phyloP scores from a whole-genome alignment of 2,888 invertebrate genomes.

The Pogonocherus hispidulus region DNA sequence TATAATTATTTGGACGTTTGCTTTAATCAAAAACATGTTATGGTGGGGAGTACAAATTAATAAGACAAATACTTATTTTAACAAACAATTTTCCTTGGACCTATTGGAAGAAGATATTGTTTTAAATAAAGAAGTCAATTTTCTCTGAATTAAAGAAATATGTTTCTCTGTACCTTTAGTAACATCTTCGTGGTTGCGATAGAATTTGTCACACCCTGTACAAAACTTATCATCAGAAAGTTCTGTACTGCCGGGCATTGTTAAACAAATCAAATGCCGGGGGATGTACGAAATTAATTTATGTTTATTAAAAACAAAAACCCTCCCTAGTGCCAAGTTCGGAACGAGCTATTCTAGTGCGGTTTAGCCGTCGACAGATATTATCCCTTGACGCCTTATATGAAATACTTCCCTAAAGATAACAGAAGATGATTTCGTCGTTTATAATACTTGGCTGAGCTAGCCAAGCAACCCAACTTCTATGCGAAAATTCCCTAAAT shows the following conservation, averaged over 20 bases:
- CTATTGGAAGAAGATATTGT: too few species aligned
- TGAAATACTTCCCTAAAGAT: conserved; percentile 53
- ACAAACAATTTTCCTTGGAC: too few species aligned
- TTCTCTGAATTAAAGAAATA: too few species aligned
- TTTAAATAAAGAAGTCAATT: too few species aligned
- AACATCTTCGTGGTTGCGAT: too few species aligned
- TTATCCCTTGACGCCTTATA: conserved; percentile 53
- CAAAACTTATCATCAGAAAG: background rate
- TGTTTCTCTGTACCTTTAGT: too few species aligned
- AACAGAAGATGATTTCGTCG: conserved; percentile 45
- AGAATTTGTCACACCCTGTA: background rate
- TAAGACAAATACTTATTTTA: too few species aligned
- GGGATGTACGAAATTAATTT: conserved; percentile 59
- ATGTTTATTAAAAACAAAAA: conserved; percentile 65
- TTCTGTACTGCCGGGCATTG: background rate
- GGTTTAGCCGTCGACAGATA: conserved; percentile 56
- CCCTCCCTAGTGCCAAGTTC: conserved; percentile 55
- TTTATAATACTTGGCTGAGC: conserved; percentile 45
- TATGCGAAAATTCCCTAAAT: conserved; percentile 36
- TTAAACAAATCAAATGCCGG: conserved; percentile 3
- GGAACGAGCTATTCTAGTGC: conserved; percentile 53
- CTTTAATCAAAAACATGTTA: too few species aligned
- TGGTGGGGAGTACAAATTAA: too few species aligned
- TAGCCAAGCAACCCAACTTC: conserved; percentile 41
- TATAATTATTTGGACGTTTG: too few species aligned